Conservation (phyloP, 2,797 vertebrate species). For the Pseudocheirus occidentalis region DNA sequence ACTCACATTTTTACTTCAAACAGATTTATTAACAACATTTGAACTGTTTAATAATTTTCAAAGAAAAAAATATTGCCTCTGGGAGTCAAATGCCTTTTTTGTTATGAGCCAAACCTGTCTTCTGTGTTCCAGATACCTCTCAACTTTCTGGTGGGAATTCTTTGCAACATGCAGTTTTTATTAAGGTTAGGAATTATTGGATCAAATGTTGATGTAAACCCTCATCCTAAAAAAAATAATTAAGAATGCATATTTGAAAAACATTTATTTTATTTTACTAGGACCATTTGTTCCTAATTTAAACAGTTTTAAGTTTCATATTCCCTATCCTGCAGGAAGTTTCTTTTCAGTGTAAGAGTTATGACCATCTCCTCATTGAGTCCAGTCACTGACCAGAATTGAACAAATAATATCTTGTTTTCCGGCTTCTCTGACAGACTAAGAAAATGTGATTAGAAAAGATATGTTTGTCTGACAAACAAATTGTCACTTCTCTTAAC, state of each 20-base stretch:
- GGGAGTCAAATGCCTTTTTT: conserved; percentile 73
- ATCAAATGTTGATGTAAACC: conserved; percentile 76
- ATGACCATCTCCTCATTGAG: conserved; percentile 11
- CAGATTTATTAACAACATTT: conserved; percentile 80
- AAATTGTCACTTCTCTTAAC: background rate
- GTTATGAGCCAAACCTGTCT: conserved; percentile 72
- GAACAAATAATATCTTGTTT: conserved; percentile 22
- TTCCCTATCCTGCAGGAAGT: conserved; percentile 39
- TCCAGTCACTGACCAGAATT: conserved; percentile 14
- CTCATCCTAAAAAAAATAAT: conserved; percentile 76
- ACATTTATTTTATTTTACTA: conserved; percentile 71
- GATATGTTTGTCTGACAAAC: background rate
- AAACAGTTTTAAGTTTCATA: conserved; percentile 65
- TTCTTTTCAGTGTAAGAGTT: conserved; percentile 27
- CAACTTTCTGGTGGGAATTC: conserved; percentile 75
- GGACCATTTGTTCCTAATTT: conserved; percentile 76
- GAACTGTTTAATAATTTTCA: conserved; percentile 78
- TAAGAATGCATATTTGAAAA: conserved; percentile 66
- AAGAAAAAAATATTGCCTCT: conserved; percentile 77
- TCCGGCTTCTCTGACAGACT: conserved; percentile 30
- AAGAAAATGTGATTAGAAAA: conserved; percentile 21
- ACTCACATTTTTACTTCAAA: conserved; percentile 71
- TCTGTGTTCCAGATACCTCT: conserved; percentile 72
- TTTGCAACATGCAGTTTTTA: conserved; percentile 78
- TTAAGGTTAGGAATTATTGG: conserved; percentile 77